These are phyloP conservation scores for human (Homo sapiens) DNA, from an alignment of 2,113 vertebrate species.

Conservation along the genomic window DNA sequence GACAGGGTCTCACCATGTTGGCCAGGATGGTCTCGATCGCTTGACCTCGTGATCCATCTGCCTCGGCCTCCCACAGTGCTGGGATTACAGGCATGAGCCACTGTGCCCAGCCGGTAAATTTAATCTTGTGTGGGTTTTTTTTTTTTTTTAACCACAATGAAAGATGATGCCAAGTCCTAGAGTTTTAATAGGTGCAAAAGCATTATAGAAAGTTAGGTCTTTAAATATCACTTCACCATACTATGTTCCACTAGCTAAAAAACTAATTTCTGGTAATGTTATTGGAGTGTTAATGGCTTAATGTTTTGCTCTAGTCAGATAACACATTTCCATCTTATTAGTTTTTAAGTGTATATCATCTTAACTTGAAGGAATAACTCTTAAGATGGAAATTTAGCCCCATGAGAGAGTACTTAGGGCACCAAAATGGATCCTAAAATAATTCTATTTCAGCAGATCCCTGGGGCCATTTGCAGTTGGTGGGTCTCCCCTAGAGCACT, in stretches of 20 bases:
- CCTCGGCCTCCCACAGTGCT: too few species aligned
- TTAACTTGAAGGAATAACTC: not conserved
- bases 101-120: accelerated
- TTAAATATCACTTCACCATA: not conserved
- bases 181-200: not conserved
- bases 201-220: not conserved
- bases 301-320: not conserved
- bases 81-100: too few species aligned
- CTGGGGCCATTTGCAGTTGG: not conserved
- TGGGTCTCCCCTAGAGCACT: not conserved
- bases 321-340: not conserved
- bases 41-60: too few species aligned
- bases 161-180: not conserved
- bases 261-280: not conserved
- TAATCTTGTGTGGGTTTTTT: not conserved
- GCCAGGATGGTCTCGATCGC: too few species aligned
- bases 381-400: not conserved
- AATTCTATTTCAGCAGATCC: not conserved
- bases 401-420: not conserved
- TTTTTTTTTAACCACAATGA: not conserved
- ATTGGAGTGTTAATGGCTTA: not conserved
- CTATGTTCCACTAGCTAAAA: not conserved
- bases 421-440: not conserved
- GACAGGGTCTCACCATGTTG: too few species aligned
- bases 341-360: not conserved